Conservation (phyloP, 1,140 invertebrate genomes). For the Oreohelix idahoensis region DNA sequence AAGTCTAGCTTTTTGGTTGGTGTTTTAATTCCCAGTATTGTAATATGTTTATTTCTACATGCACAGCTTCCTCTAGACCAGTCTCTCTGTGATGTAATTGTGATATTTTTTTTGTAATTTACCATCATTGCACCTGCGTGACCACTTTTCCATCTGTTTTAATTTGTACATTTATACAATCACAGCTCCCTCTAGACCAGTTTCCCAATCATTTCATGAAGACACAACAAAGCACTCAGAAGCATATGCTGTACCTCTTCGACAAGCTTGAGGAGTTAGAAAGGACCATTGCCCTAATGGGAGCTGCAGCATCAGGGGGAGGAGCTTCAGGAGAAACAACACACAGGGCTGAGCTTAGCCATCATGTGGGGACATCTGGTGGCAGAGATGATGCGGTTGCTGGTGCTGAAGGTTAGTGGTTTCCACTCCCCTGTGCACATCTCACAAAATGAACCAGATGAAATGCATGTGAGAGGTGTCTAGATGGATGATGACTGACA, state of each 20-base stretch:
- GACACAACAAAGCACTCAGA: conserved; percentile 1
- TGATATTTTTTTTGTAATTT: too few relatives aligned
- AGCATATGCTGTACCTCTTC: conserved; percentile 17
- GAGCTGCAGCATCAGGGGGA: neutral
- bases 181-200: conserved; percentile 18
- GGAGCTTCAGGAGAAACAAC: neutral
- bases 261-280: neutral
- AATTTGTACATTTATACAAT: neutral
- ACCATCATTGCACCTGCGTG: too few relatives aligned
- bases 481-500: too few relatives aligned
- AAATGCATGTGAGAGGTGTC: too few relatives aligned
- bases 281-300: neutral
- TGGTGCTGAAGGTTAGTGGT: neutral
- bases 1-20: too few relatives aligned
- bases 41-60: too few relatives aligned
- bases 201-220: conserved; percentile 17
- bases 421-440: neutral
- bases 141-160: too few relatives aligned
- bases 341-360: neutral
- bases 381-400: neutral
- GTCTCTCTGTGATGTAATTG: too few relatives aligned
- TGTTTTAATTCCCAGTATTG: too few relatives aligned
- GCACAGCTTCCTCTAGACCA: too few relatives aligned
- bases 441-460: too few relatives aligned
- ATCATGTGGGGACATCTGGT: neutral